Evolutionary conservation across 2,888 invertebrate genomes (phyloP).

Genomic region (Pristionchus mayeri): DNA sequence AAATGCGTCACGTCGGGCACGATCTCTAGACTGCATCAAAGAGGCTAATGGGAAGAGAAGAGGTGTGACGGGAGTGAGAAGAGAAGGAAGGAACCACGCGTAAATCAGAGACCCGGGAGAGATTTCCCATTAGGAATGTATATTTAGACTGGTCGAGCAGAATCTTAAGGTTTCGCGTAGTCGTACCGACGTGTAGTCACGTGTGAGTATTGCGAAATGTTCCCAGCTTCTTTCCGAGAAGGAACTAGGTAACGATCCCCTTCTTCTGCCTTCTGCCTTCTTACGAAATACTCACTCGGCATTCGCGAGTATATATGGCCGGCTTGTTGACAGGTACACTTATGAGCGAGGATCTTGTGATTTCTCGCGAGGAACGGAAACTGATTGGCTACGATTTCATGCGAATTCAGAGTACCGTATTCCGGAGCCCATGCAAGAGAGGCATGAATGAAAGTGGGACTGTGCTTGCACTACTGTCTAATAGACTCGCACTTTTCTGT

Average conservation of each 20-base stretch:
- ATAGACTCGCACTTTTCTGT: constrained; percentile 22
- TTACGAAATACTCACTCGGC: no score
- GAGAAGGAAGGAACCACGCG: background rate
- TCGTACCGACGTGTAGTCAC: no score
- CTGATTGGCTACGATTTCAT: background rate
- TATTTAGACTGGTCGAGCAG: no score
- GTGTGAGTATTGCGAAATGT: background rate
- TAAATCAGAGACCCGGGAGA: background rate
- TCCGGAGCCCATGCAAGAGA: background rate
- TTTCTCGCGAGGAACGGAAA: background rate
- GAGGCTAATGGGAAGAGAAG: background rate
- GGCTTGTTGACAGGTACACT: background rate
- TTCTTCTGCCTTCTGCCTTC: no score
- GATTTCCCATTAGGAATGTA: no score
- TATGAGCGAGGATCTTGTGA: background rate
- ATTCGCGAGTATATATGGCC: background rate
- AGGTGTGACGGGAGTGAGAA: background rate
- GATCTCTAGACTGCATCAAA: background rate
- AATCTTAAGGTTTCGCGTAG: no score
- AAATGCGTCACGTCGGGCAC: background rate
- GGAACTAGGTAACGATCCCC: no score
- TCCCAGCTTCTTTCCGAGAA: background rate
- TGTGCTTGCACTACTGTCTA: background rate
- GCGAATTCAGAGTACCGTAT: background rate
- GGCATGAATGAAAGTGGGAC: background rate